phyloP scores from a whole-genome alignment of 2,888 invertebrate genomes.

The Clunio marinus region DNA sequence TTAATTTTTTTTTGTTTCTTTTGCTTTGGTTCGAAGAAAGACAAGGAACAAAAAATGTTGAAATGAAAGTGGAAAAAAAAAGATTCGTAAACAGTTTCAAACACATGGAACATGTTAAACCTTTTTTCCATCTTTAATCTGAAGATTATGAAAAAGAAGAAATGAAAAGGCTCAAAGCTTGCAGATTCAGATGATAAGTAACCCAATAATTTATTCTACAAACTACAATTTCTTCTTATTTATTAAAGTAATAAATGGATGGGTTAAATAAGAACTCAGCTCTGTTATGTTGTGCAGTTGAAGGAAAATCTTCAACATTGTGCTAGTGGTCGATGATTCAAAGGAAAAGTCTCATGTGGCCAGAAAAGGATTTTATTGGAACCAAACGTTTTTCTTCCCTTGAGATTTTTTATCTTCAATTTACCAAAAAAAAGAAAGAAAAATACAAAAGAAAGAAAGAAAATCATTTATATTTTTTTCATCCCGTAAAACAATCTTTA shows the following conservation, averaged over 20 bases:
- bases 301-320: no score
- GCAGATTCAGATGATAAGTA: slow-evolving; percentile 1
- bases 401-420: neutral
- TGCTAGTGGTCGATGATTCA: neutral
- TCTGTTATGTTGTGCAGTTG: no score
- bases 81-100: slow-evolving; percentile 19
- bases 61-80: neutral
- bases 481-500: slow-evolving; percentile 27
- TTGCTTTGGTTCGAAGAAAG: neutral
- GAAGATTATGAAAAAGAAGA: neutral
- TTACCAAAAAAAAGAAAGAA: neutral
- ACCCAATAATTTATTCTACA: slow-evolving; percentile 34
- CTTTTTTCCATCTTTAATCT: neutral
- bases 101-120: slow-evolving; percentile 3
- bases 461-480: neutral
- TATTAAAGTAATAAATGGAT: slow-evolving; percentile 21
- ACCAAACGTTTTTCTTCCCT: slow-evolving; percentile 15
- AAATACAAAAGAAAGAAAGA: no score
- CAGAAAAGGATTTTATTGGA: slow-evolving; percentile 28
- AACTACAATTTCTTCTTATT: slow-evolving; percentile 29
- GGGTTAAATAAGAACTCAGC: no score
- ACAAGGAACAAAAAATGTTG: neutral
- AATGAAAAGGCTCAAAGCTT: neutral
- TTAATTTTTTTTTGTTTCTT: slow-evolving; percentile 25
- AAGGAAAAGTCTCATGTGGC: slow-evolving; percentile 32